phyloP scores from a whole-genome alignment of 2,113 vertebrate genomes.

The Laticauda colubrina region DNA sequence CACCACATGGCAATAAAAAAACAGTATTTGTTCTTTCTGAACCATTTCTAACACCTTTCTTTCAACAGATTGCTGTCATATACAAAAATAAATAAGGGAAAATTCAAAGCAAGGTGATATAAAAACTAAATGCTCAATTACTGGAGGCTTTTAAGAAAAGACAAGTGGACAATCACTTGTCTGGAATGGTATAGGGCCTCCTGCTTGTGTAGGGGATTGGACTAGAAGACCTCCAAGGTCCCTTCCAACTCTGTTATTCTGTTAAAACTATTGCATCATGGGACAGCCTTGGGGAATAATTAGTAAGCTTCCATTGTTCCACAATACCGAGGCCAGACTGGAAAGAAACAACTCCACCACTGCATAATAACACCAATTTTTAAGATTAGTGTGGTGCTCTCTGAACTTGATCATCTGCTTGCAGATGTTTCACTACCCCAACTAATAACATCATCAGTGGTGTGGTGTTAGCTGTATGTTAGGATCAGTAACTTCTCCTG shows the following conservation, averaged over 20 bases:
- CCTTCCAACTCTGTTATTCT: neutral
- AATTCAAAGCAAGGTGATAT: neutral
- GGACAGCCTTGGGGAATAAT: neutral
- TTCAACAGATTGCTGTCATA: neutral
- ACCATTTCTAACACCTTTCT: neutral
- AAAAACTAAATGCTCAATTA: neutral
- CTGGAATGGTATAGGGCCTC: neutral
- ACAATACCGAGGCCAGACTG: neutral
- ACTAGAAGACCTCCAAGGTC: neutral
- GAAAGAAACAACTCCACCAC: neutral
- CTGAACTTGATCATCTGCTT: neutral
- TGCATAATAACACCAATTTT: neutral
- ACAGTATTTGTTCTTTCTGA: neutral
- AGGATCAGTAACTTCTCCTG: neutral
- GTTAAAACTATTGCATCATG: neutral
- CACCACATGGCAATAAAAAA: neutral
- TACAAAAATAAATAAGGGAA: neutral
- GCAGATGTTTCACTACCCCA: neutral
- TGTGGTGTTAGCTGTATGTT: neutral
- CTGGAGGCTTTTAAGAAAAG: neutral
- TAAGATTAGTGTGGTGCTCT: neutral
- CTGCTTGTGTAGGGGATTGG: neutral
- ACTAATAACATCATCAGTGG: neutral
- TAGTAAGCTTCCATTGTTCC: neutral
- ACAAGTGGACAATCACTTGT: neutral